Percentiles rank a stretch among this genome's conserved stretches.
Evolutionary conservation across 2,797 vertebrate species (phyloP).

Genomic region (Varecia variegata): DNA sequence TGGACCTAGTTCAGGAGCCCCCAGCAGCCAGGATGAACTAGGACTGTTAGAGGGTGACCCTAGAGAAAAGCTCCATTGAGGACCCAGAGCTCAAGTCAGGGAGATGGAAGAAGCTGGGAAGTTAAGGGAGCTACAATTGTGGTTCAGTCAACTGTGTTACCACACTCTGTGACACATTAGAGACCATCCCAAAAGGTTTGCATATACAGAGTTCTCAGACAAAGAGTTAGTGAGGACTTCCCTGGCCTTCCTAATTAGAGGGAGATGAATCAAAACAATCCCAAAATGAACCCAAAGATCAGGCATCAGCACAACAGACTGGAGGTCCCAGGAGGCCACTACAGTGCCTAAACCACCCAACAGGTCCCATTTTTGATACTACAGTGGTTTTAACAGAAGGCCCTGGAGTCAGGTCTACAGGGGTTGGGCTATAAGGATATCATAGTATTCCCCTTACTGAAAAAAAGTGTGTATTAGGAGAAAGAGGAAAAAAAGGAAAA

Average conservation of each 20-base stretch:
- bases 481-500: not conserved
- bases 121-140: constrained; percentile 91
- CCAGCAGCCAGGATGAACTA: constrained; percentile 83
- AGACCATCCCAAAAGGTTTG: constrained; percentile 93
- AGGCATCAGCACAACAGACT: constrained; percentile 95
- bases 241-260: constrained; percentile 93
- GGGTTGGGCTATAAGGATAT: constrained; percentile 6
- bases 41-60: constrained; percentile 86
- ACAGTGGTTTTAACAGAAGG: constrained; percentile 91
- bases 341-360: constrained; percentile 89
- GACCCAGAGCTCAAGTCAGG: constrained; percentile 90
- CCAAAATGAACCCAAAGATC: constrained; percentile 95
- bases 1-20: constrained; percentile 85
- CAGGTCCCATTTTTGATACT: constrained; percentile 90
- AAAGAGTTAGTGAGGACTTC: constrained; percentile 94
- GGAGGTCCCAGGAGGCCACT: constrained; percentile 91
- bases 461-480: not conserved
- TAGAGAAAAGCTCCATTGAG: constrained; percentile 87
- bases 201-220: constrained; percentile 93
- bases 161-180: constrained; percentile 94
- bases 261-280: constrained; percentile 93
- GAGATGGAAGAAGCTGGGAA: constrained; percentile 93
- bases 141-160: constrained; percentile 94
- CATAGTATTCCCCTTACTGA: not conserved
- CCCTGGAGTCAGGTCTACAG: constrained; percentile 93